These are phyloP conservation scores for Dynastes grantii DNA, from an alignment of 2,888 invertebrate genomes.

Conservation along the genomic window DNA sequence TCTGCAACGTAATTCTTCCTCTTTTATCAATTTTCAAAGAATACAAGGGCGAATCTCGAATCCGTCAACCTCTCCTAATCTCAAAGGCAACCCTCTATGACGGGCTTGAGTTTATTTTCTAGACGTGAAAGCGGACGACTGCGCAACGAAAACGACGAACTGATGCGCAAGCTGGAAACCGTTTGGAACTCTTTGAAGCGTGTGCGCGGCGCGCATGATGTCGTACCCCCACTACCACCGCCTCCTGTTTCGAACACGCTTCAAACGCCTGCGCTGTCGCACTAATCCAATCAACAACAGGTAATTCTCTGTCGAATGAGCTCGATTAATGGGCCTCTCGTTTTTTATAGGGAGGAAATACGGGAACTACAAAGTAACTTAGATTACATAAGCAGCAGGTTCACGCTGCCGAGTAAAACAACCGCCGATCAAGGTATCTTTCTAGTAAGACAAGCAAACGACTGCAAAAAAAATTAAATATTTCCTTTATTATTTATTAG, in stretches of 20 bases:
- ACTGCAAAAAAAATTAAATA: neutral
- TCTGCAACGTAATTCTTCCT: neutral
- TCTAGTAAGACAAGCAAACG: neutral
- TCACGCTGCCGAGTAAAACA: slow-evolving; percentile 64
- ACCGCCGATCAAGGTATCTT: slow-evolving; percentile 63
- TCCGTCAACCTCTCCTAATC: neutral
- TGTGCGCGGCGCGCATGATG: slow-evolving; percentile 60
- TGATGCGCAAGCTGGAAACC: slow-evolving; percentile 76
- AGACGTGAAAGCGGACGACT: slow-evolving; percentile 77
- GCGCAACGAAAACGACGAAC: slow-evolving; percentile 76
- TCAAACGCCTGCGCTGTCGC: neutral
- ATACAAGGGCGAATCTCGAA: neutral
- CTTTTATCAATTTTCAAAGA: too few relatives aligned
- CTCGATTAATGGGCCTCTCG: slow-evolving; percentile 63
- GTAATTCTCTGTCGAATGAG: slow-evolving; percentile 61
- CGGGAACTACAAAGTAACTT: slow-evolving; percentile 86
- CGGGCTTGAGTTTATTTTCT: slow-evolving; percentile 65
- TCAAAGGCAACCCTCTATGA: neutral
- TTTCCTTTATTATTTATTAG: too few relatives aligned
- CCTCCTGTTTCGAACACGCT: neutral
- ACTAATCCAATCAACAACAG: slow-evolving; percentile 52
- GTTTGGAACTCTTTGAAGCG: slow-evolving; percentile 78
- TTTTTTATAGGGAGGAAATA: slow-evolving; percentile 81
- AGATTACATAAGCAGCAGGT: slow-evolving; percentile 75
- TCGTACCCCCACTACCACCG: slow-evolving; percentile 56